Evolutionary conservation across 1,140 invertebrate genomes (phyloP), one percentile per base, ranked within the genome.

Genomic region (Drosophila ironensis): DNA sequence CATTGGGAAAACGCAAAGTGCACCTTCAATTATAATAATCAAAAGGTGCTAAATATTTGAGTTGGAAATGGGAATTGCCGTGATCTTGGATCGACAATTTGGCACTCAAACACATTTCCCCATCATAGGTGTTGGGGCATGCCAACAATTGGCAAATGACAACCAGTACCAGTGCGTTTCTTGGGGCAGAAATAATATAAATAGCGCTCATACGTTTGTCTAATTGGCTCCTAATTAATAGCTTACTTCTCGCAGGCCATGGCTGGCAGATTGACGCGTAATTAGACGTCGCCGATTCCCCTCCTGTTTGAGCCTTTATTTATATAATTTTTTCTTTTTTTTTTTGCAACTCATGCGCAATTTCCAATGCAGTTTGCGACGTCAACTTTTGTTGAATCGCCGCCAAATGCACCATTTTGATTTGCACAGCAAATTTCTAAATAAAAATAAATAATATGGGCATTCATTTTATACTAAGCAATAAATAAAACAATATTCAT

Each of bases 141-240:
- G 59, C 6, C 17, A 28, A 12, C 30, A 47, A 16, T 28, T 60
- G 54, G 59, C 54, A 47, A 17, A 12, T 27, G 30, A 44, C 11
- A 25, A 9, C 22, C n/a, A 17, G 12, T 12, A 37, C 5, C 6
- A 27, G 40, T 46, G 53, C 41, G 38, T 46, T 22, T 11, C 16
- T 17, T 19, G 14, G 11, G 27, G 12, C 22, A 25, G 20, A 20
- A 25, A n/a, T 4, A 20, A 12, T 78, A 78, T 47, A 74, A 70
- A 74, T 75, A 78, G 64, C 30, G 20, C 24, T 8, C 27, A 42
- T 68, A 64, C 22, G 22, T 53, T 40, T 38, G 24, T 57, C 44
- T 53, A 67, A 75, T 75, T 70, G 57, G 48, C 30, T 54, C 14
- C 33, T 81, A 59, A 81, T 74, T 71, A 56, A 81, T 70, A 72